Conservation (phyloP, 1,140 invertebrate species). For the Vanessa tameamea region DNA sequence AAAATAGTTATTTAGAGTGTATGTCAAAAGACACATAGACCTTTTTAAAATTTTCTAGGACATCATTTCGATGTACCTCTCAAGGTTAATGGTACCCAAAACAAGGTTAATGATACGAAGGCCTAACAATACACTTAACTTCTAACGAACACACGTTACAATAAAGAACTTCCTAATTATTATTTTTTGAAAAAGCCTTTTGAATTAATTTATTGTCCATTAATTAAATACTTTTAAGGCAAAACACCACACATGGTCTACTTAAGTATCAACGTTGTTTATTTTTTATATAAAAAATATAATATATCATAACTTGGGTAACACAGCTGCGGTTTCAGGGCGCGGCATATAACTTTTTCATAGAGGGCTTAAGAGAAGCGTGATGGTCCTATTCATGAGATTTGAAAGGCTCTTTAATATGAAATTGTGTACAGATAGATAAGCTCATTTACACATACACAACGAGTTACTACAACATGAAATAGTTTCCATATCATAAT, state of each 20-base stretch:
- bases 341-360: conserved; percentile 25
- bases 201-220: neutral
- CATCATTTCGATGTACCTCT: too few relatives aligned
- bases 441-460: neutral
- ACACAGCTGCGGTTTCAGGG: conserved; percentile 31
- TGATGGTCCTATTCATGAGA: conserved; percentile 20
- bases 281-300: conserved; percentile 14
- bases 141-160: too few relatives aligned
- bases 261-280: neutral
- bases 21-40: neutral
- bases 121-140: too few relatives aligned
- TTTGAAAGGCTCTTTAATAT: conserved; percentile 22
- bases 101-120: too few relatives aligned
- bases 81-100: too few relatives aligned
- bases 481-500: too few relatives aligned
- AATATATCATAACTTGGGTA: conserved; percentile 31
- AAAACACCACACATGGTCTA: neutral
- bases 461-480: too few relatives aligned
- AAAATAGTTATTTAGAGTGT: too few relatives aligned
- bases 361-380: conserved; percentile 5
- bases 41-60: too few relatives aligned
- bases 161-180: too few relatives aligned
- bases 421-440: neutral
- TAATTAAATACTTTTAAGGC: neutral
- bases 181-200: neutral